Conservation (phyloP, 2,797 vertebrate genomes). For the Numenius phaeopus region DNA sequence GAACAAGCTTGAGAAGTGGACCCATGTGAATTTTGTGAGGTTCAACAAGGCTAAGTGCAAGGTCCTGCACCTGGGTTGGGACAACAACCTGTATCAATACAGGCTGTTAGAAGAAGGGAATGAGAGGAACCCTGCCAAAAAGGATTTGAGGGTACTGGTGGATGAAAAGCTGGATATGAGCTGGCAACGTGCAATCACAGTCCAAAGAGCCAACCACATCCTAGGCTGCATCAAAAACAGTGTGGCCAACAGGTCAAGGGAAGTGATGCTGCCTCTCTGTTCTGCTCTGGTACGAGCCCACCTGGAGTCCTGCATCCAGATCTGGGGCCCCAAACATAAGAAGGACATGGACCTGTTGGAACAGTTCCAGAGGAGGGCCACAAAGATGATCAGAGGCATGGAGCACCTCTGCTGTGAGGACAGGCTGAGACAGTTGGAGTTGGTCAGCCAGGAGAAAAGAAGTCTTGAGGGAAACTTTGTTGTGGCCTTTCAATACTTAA, state of each 20-base stretch:
- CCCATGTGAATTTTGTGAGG: neutral
- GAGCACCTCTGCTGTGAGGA: neutral
- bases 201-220: neutral
- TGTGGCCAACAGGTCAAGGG: neutral
- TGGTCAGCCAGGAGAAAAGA: neutral
- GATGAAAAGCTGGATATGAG: neutral
- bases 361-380: neutral
- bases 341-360: neutral
- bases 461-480: neutral
- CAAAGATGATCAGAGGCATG: neutral
- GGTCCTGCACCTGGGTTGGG: neutral
- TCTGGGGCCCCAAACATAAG: neutral
- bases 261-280: neutral
- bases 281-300: neutral
- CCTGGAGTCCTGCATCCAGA: neutral
- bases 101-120: neutral
- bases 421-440: neutral
- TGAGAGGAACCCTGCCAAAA: neutral
- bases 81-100: neutral
- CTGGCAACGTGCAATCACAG: neutral
- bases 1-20: neutral
- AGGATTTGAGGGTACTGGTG: neutral
- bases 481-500: neutral
- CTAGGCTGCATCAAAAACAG: neutral
- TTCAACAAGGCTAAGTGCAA: neutral